Conservation (phyloP, 2,797 vertebrate genomes). For the Clarias laeviceps region DNA sequence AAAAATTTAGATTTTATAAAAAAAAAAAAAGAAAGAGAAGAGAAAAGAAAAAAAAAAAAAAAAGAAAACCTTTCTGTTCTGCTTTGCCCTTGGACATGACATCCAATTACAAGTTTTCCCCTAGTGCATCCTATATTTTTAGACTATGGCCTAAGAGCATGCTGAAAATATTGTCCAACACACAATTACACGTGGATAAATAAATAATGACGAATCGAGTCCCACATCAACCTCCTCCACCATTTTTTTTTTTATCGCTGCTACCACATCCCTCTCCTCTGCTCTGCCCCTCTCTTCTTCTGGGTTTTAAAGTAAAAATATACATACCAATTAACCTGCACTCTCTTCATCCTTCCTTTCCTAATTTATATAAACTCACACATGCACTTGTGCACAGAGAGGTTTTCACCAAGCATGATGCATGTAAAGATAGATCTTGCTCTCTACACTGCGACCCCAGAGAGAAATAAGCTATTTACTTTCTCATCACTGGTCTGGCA, state of each 20-base stretch:
- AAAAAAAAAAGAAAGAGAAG: too few species aligned
- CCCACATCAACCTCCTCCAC: background rate
- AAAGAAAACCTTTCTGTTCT: background rate
- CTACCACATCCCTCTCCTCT: background rate
- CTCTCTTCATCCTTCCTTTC: slow-evolving; percentile 21
- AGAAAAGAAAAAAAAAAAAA: background rate
- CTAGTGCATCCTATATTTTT: background rate
- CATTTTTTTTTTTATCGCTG: background rate
- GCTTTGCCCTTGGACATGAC: background rate
- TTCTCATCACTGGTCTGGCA: slow-evolving; percentile 46
- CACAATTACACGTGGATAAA: background rate
- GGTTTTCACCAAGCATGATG: slow-evolving; percentile 5
- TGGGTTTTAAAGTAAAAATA: background rate
- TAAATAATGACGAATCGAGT: slow-evolving; percentile 1
- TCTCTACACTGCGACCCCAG: slow-evolving; percentile 20
- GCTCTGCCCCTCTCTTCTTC: background rate
- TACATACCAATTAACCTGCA: slow-evolving; percentile 14
- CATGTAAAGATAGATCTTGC: slow-evolving; percentile 27
- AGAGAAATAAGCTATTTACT: slow-evolving; percentile 55
- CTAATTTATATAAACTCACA: slow-evolving; percentile 15
- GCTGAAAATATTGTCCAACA: slow-evolving; percentile 16
- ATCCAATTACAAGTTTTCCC: background rate
- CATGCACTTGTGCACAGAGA: background rate
- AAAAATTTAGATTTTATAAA: background rate
- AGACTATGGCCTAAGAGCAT: slow-evolving; percentile 7